These are phyloP conservation scores for Lagorchestes hirsutus DNA, from an alignment of 2,797 vertebrate species.

Conservation along the genomic window DNA sequence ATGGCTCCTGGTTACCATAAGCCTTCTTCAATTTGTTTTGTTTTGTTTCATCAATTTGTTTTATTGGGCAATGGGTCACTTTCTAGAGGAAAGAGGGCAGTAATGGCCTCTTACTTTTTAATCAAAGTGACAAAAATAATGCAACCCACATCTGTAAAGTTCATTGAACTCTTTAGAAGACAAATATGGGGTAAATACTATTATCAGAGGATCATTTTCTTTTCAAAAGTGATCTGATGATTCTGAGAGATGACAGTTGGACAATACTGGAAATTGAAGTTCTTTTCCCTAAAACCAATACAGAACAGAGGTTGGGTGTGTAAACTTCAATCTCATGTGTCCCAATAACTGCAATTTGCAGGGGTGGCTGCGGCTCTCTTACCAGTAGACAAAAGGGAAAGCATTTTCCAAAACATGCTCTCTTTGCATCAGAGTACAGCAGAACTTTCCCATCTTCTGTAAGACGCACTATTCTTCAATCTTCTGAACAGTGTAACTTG, in stretches of 20 bases:
- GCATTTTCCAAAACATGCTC: neutral
- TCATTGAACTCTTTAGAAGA: slow-evolving; percentile 13
- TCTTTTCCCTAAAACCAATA: neutral
- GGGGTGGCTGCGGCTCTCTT: neutral
- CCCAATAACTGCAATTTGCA: neutral
- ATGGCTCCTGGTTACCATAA: slow-evolving; percentile 2
- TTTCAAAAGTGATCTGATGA: neutral
- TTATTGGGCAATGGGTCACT: neutral
- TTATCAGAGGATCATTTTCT: neutral
- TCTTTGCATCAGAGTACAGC: neutral
- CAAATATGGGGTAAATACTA: neutral
- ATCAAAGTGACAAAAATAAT: slow-evolving; percentile 33
- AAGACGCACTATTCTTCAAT: neutral
- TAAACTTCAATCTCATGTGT: neutral
- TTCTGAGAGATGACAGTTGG: neutral
- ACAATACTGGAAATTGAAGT: neutral
- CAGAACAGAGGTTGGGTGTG: neutral
- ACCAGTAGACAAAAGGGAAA: neutral
- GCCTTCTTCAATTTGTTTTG: neutral
- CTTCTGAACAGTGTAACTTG: neutral
- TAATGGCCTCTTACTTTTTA: slow-evolving; percentile 34
- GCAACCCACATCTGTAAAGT: slow-evolving; percentile 32
- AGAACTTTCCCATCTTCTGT: neutral
- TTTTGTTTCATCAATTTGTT: neutral
- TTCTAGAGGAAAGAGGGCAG: slow-evolving; percentile 11